Evolutionary conservation across 1,140 invertebrate species (phyloP).

Genomic region (Bombus superbus): DNA sequence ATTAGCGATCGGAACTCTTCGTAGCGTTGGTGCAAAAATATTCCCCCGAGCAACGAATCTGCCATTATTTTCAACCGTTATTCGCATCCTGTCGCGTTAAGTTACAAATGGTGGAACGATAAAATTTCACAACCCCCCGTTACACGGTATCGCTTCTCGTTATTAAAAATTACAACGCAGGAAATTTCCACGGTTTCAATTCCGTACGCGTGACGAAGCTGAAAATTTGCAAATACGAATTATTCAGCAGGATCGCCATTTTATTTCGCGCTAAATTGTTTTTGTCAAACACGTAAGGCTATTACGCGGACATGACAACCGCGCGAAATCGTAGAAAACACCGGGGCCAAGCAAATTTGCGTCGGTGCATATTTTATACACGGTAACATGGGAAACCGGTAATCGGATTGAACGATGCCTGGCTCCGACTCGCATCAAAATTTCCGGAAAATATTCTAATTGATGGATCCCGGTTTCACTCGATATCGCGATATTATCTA

Average conservation of each 20-base stretch:
- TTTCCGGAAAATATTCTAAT: constrained; percentile 19
- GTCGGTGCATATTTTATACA: constrained; percentile 13
- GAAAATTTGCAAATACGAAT: neutral
- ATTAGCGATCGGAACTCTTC: constrained; percentile 12
- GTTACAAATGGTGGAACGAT: neutral
- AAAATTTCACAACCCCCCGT: neutral
- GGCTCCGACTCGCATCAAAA: neutral
- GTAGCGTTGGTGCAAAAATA: neutral
- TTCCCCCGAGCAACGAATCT: neutral
- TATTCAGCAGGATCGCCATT: neutral
- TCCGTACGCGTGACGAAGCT: neutral
- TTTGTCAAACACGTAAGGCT: neutral
- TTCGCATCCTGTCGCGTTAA: neutral
- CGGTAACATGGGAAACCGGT: neutral
- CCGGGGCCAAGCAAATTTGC: neutral
- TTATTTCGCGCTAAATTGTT: constrained; percentile 10
- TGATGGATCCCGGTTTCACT: neutral
- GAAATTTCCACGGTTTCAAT: neutral
- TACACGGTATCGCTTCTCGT: neutral
- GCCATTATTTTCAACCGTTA: neutral
- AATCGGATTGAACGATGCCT: neutral
- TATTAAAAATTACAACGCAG: neutral
- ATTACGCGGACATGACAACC: neutral
- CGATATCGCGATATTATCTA: constrained; percentile 11
- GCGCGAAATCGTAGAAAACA: neutral